These are phyloP conservation scores for Drosophila tristis DNA, from an alignment of 1,140 invertebrate species.

Conservation along the genomic window DNA sequence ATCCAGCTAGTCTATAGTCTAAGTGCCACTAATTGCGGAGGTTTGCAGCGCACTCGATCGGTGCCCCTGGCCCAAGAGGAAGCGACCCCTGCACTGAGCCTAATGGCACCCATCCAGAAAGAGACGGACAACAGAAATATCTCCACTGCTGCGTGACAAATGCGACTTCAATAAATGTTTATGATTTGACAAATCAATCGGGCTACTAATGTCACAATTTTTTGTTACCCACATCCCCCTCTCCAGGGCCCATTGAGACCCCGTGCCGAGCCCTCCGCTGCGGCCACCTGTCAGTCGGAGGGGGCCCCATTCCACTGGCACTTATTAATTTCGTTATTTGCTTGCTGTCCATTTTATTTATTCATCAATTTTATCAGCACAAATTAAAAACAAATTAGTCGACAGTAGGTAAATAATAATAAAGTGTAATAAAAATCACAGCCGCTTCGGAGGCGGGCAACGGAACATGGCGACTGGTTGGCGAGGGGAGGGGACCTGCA, in stretches of 20 bases:
- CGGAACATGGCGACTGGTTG: neutral
- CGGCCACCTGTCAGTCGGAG: neutral
- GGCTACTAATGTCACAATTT: conserved; percentile 67
- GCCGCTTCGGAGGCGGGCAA: conserved; percentile 1
- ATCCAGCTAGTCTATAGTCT: too few relatives aligned
- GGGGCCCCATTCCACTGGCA: conserved; percentile 22
- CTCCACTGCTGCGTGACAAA: conserved; percentile 26
- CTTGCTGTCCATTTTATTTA: conserved; percentile 67
- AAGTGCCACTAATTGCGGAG: too few relatives aligned
- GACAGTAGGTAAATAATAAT: conserved; percentile 82
- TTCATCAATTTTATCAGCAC: conserved; percentile 79
- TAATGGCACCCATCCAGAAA: neutral
- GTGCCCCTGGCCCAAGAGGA: too few relatives aligned
- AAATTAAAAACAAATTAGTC: conserved; percentile 82
- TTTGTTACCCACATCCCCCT: conserved; percentile 18
- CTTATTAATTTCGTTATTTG: conserved; percentile 79
- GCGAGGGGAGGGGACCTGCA: neutral
- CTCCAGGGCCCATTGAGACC: neutral
- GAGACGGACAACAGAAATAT: neutral
- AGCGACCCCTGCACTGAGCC: neutral
- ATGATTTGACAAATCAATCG: conserved; percentile 79
- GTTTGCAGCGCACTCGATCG: too few relatives aligned
- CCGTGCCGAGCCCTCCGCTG: neutral
- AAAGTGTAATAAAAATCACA: conserved; percentile 79
- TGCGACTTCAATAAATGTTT: conserved; percentile 69